Base-by-base conservation (phyloP, 2,888 invertebrate species). In the Deilephila elpenor region DNA sequence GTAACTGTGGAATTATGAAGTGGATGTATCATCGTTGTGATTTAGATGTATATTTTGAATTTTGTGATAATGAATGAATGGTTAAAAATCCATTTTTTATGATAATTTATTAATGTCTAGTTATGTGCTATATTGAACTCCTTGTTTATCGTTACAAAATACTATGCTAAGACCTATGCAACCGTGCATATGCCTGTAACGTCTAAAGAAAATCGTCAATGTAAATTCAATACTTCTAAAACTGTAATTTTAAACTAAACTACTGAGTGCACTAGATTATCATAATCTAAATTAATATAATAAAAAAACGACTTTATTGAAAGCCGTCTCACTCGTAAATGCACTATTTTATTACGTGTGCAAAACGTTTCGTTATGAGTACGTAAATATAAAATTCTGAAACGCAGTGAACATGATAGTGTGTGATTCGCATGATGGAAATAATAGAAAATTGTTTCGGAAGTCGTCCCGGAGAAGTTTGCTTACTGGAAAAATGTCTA, bases 1-100 rank as follows among this genome's bases (percentile, higher is more conserved):
- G 85, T 89, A 85, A 91, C 84, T 86, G 89, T 91, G 90, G 90
- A 83, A 83, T 87, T 83, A 90, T 91, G 89, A 84, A 87, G 84
- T 88, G 86, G 85, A 88, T 88, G 88, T 90, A 77, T 71, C 51
- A 0, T 61, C 20, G 60, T 71, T 59, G 60, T 71, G 73, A 62
- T 6, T 60, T 71, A 17, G 17, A 67, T 67, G 67, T 71, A 53
- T 70, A 29, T 60, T 73, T 32, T 34, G 59, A 70, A 71, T 64
- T 67, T 59, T 17, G 64, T 72, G 34, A 64, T 64, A 37, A 37
- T 72, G 53, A 53, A 72, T 72, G 56, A 67, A 34, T 59, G 32
- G 17, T 59, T 29, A 51, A 62, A 32, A 64, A 34, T 19, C 17
- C 32, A 14, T 37, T 64, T 25, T 37, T 71, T 19, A 25, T 64